Conservation (phyloP, 2,888 invertebrate genomes). For the Melipona bicolor region DNA sequence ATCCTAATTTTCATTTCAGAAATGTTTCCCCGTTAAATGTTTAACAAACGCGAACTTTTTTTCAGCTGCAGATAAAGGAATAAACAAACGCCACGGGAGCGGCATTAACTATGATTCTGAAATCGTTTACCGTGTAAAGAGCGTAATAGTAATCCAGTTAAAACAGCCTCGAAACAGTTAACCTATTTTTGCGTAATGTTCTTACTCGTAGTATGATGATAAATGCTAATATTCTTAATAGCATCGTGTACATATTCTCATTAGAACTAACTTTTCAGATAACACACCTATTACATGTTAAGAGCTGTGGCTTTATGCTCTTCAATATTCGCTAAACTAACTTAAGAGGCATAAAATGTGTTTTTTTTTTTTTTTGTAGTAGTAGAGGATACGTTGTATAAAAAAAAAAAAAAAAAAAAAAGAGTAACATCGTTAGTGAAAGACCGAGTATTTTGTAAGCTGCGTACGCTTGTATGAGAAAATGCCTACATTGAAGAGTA, state of each 20-base stretch:
- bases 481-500: slow-evolving; percentile 37
- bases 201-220: slow-evolving; percentile 27
- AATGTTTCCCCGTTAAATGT: too few species aligned
- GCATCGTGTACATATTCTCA: slow-evolving; percentile 32
- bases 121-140: slow-evolving; percentile 58
- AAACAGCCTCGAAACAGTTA: slow-evolving; percentile 56
- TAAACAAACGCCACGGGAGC: slow-evolving; percentile 65
- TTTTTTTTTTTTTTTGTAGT: neutral
- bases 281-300: slow-evolving; percentile 9
- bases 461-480: slow-evolving; percentile 2
- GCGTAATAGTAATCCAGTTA: slow-evolving; percentile 67
- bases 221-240: slow-evolving; percentile 57
- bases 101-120: slow-evolving; percentile 70
- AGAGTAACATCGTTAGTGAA: slow-evolving; percentile 15
- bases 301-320: neutral
- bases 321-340: slow-evolving; percentile 26
- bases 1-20: neutral
- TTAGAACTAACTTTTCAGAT: slow-evolving; percentile 34
- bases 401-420: slow-evolving; percentile 21
- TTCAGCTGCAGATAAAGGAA: slow-evolving; percentile 68
- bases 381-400: neutral
- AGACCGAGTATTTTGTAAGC: slow-evolving; percentile 19
- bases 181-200: slow-evolving; percentile 58
- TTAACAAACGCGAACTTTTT: neutral
- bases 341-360: slow-evolving; percentile 28